A percentile compares a stretch with the other conserved stretches of the same genome.
Conservation (phyloP, 2,797 vertebrate species). For the Notolabrus celidotus region DNA sequence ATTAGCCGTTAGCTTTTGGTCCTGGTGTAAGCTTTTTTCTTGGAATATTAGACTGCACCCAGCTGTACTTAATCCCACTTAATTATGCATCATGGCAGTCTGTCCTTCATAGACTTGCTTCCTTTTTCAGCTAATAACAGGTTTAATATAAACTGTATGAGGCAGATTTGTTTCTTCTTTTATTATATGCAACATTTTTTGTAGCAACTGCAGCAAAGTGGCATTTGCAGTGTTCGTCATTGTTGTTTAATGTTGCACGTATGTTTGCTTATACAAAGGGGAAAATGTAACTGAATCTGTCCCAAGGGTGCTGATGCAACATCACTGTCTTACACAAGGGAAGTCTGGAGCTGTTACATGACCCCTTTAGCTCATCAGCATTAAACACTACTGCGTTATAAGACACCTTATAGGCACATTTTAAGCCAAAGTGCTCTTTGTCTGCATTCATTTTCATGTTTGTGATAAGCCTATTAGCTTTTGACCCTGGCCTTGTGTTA, state of each 20-base stretch:
- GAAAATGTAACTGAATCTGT: slow-evolving; percentile 6
- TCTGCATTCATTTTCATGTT: slow-evolving; percentile 3
- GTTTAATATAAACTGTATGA: no score
- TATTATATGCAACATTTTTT: no score
- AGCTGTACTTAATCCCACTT: no score
- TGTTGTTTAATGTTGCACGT: background rate
- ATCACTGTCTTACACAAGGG: slow-evolving; percentile 9
- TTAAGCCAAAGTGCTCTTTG: background rate
- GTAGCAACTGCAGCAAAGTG: no score
- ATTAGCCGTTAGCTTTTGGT: no score
- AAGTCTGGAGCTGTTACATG: slow-evolving; percentile 6
- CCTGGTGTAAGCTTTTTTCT: no score
- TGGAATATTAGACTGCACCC: no score
- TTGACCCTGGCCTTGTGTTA: background rate
- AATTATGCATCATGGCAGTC: no score
- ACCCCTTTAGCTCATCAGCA: background rate
- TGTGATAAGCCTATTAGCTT: slow-evolving; percentile 14
- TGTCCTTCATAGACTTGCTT: no score
- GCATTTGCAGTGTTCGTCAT: no score
- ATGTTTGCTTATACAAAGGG: background rate
- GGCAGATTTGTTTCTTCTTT: no score
- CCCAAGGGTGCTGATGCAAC: slow-evolving; percentile 9
- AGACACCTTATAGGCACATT: slow-evolving; percentile 1
- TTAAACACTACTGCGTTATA: background rate
- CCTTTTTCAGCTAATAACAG: no score